Evolutionary conservation across 37 sponge, comb jelly and placozoan genomes (phyloP), one percentile per base, ranked within the genome.

Genomic region (Oopsacas minuta): DNA sequence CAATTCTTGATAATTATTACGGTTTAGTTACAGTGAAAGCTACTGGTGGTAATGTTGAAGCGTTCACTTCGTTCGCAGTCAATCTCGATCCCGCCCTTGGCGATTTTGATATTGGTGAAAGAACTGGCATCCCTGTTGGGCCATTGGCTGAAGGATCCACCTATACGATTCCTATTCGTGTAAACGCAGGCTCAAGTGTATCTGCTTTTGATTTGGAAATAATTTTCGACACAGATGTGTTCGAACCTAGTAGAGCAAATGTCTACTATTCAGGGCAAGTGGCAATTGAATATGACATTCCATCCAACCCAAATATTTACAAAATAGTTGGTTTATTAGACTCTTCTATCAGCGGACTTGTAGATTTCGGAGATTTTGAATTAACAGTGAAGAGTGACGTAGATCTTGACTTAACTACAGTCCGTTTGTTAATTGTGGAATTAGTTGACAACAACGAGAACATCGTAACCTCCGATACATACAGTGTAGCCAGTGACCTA

Each of bases 81-180:
- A 93, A 93, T 83, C 86, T 93, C 30, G 85, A 84, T 53, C 94
- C 94, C 0, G 85, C n/a, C 32, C 49, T 89, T 0, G 94, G 94
- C 17, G 94, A 93, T 84, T 84, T 91, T 35, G 94, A 93, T 83
- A 30, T 93, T 0, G 94, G 94, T 35, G 35, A 81, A 34, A 35
- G 0, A 8, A 81, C 61, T 39, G 94, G 94, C 17, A 28, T 87
- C 0, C 87, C 91, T 8, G 30, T 93, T 17, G 51, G 83, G 0
- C 17, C 86, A 3, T 49, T 46, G 17, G 36, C 84, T 22, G 83
- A 83, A n/a, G 88, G 87, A 7, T 0, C 36, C 23, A 25, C 49
- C 1, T 81, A 88, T n/a, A 51, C 85, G 0, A 52, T 93, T 12
- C 86, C 91, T 23, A 38, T 93, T 0, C 53, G 85, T 37, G 85